Conservation (phyloP, 2,113 vertebrate genomes). For the Atherinomorus stipes region DNA sequence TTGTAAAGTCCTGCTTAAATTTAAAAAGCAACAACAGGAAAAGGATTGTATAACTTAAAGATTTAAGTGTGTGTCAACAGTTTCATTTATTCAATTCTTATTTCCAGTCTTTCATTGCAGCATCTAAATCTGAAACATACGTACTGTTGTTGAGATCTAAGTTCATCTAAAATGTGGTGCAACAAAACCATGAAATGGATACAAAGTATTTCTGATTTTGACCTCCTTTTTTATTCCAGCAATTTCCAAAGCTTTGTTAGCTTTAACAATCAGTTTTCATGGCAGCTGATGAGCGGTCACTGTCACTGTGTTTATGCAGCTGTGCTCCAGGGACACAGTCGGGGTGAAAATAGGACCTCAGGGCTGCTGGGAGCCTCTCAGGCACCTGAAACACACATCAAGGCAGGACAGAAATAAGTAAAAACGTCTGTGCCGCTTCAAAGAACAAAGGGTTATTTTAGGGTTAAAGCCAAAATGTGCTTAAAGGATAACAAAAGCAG, state of each 20-base stretch:
- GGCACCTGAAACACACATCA: slow-evolving; percentile 50
- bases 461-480: not conserved
- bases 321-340: slow-evolving; percentile 31
- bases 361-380: slow-evolving; percentile 25
- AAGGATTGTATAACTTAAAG: no score
- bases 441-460: not conserved
- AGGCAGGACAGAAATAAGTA: not conserved
- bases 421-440: not conserved
- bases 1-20: not conserved
- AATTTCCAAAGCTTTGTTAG: not conserved
- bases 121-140: not conserved
- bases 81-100: no score
- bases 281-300: not conserved
- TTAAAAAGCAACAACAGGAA: no score
- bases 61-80: no score
- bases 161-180: no score
- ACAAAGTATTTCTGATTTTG: no score
- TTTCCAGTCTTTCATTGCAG: not conserved
- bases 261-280: not conserved
- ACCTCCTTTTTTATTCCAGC: no score
- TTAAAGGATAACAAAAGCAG: no score
- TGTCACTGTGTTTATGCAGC: slow-evolving; percentile 61
- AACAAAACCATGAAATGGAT: no score
- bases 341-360: slow-evolving; percentile 23
- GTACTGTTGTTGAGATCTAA: no score